Evolutionary conservation across 2,888 invertebrate species (phyloP).

Genomic region (Cheilosia urbana): DNA sequence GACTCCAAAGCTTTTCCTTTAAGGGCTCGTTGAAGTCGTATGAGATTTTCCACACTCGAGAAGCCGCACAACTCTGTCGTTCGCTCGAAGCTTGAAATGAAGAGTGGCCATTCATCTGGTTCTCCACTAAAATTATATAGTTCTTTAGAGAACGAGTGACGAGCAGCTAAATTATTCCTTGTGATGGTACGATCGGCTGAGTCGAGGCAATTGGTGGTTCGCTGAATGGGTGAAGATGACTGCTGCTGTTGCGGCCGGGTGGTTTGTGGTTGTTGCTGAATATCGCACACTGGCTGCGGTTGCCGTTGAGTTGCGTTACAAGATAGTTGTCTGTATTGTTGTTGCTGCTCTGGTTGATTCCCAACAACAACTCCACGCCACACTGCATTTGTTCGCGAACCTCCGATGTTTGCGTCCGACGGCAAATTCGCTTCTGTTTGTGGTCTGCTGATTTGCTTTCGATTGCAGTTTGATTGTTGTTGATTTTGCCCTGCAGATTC

Average conservation of each 20-base stretch:
- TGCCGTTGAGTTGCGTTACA: not conserved
- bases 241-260: not conserved
- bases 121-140: constrained; percentile 54
- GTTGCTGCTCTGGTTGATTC: not conserved
- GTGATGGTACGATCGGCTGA: not conserved
- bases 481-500: not conserved
- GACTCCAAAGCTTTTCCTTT: constrained; percentile 31
- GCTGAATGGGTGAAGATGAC: not conserved
- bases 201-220: not conserved
- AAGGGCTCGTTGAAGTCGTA: constrained; percentile 44
- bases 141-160: constrained; percentile 56
- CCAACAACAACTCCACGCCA: not conserved
- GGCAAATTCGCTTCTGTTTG: not conserved
- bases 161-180: constrained; percentile 55
- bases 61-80: constrained; percentile 68
- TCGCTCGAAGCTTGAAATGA: constrained; percentile 58
- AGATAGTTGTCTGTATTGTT: not conserved
- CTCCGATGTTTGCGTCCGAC: not conserved
- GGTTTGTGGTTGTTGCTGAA: not conserved
- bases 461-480: not conserved
- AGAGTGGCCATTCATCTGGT: constrained; percentile 65
- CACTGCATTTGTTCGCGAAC: not conserved
- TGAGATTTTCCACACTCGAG: constrained; percentile 53
- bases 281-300: not conserved
- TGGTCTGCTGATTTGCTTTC: not conserved